Evolutionary conservation across 2,113 vertebrate genomes (phyloP).

Genomic region (Syngnathus scovelli): DNA sequence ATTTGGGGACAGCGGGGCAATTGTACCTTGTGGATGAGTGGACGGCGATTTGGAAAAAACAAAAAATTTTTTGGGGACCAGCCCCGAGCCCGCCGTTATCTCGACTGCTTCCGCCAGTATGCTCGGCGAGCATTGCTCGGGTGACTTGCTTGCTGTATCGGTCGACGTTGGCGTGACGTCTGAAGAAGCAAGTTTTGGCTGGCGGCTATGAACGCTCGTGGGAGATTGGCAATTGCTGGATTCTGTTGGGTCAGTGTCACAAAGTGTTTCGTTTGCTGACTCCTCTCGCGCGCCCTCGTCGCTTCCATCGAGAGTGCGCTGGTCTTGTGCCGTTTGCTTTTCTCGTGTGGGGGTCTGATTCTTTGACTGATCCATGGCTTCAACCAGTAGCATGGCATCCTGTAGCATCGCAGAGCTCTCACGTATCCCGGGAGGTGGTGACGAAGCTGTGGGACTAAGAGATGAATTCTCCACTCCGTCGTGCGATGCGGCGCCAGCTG

Average conservation of each 20-base stretch:
- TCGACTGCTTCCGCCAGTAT: not conserved
- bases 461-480: not conserved
- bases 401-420: not conserved
- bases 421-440: no score
- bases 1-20: not conserved
- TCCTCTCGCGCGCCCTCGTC: not conserved
- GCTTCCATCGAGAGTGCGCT: not conserved
- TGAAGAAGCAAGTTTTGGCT: not conserved
- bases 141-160: not conserved
- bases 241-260: not conserved
- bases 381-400: slow-evolving; percentile 1
- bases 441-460: not conserved
- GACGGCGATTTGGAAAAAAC: not conserved
- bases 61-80: no score
- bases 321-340: not conserved
- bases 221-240: no score
- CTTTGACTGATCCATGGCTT: slow-evolving; percentile 6
- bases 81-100: not conserved
- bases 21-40: not conserved
- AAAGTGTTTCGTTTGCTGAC: not conserved
- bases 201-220: not conserved
- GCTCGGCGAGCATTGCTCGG: not conserved
- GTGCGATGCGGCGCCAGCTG: not conserved
- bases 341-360: not conserved
- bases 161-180: slow-evolving; percentile 3